Evolutionary conservation across 2,113 vertebrate species (phyloP), one percentile per base, ranked within the genome.

Genomic region (Lepisosteus oculatus): DNA sequence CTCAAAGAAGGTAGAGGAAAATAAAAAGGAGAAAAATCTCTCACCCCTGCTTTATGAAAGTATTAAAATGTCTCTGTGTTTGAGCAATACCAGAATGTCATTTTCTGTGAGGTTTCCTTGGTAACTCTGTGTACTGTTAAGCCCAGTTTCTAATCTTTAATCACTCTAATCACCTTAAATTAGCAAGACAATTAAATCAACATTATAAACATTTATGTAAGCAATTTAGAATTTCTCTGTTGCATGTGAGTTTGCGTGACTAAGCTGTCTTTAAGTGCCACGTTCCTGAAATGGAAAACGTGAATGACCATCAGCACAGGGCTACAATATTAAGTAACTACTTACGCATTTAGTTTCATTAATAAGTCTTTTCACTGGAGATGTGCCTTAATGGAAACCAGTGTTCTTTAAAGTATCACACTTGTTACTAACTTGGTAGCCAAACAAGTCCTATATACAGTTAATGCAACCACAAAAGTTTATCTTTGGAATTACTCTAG

Each of bases 101-200:
- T 9, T 51, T 51, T 5, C 47, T 80, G 83, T 73, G 72, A 72
- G 9, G 81, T 88, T 81, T 88, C 86, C 85, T 85, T 88, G 86
- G 86, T 78, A 86, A 89, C 88, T 68, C 72, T 84, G 83, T 83
- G 78, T 76, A 83, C 84, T 77, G 63, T 73, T 72, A 78, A 85
- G 75, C 73, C 76, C 68, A 77, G 56, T 79, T 66, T 80, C 72
- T 83, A 80, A 80, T 76, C 74, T 82, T 84, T 81, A 85, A 86
- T 87, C 65, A 41, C 71, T 79, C 85, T 80, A 85, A 85, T 90
- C 78, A 85, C 29, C 73, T 64, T 41, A 82, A 86, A 85, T 86
- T 83, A 87, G 81, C 81, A 81, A 80, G 73, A 83, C 77, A 85
- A 85, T 88, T 85, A 78, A 81, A 86, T 80, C 57, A 77, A 78